Evolutionary conservation across 2,797 vertebrate species (phyloP).

Genomic region (Myotis myotis): DNA sequence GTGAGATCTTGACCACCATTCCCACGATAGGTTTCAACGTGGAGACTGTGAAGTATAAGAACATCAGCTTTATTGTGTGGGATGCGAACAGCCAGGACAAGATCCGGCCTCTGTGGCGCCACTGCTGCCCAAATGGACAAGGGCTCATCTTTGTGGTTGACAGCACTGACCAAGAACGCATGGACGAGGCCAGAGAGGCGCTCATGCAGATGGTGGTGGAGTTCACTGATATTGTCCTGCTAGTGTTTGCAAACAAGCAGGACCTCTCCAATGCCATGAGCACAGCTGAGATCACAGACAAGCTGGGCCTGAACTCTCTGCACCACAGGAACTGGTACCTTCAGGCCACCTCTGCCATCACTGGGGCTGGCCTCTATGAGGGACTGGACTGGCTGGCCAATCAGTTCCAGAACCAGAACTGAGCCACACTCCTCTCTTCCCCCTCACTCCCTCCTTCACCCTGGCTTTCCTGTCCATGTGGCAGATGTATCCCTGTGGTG

Average conservation of each 20-base stretch:
- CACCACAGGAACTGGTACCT: not conserved
- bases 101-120: constrained; percentile 69
- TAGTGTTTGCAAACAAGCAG: constrained; percentile 99
- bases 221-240: constrained; percentile 92
- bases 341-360: not conserved
- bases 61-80: not conserved
- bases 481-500: constrained; percentile 89
- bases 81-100: not conserved
- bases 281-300: not conserved
- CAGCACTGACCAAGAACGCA: constrained; percentile 96
- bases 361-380: not conserved
- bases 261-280: constrained; percentile 97
- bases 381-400: constrained; percentile 64
- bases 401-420: constrained; percentile 94
- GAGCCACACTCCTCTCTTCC: constrained; percentile 76
- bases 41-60: not conserved
- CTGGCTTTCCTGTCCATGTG: constrained; percentile 89
- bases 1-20: not conserved
- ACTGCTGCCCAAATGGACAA: constrained; percentile 99
- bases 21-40: not conserved
- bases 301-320: not conserved
- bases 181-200: constrained; percentile 93
- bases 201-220: constrained; percentile 95
- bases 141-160: constrained; percentile 99
- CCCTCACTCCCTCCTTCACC: constrained; percentile 68